phyloP scores from a whole-genome alignment of 2,888 invertebrate genomes.

The Oligia fasciuncula region DNA sequence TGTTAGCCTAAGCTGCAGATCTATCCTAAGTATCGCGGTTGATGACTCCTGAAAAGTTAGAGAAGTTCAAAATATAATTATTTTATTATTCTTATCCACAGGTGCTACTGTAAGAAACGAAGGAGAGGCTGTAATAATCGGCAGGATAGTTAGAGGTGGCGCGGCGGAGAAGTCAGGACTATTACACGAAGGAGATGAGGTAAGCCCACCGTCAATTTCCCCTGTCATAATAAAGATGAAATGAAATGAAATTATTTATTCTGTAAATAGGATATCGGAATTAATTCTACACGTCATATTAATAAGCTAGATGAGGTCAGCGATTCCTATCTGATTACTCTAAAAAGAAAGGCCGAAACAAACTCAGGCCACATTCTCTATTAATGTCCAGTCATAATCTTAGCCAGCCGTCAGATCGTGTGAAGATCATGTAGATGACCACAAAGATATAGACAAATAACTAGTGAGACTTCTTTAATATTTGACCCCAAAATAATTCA shows the following conservation, averaged over 20 bases:
- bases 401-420: no score
- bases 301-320: no score
- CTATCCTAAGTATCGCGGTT: background rate
- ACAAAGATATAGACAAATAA: background rate
- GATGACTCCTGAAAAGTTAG: background rate
- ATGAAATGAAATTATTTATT: no score
- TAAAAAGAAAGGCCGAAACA: no score
- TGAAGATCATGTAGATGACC: no score
- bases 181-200: conserved; percentile 98
- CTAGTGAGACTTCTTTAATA: background rate
- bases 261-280: no score
- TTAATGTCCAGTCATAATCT: no score
- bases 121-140: conserved; percentile 98
- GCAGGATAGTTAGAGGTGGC: conserved; percentile 98
- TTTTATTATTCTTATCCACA: background rate
- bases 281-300: no score
- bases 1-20: background rate
- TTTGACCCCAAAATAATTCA: background rate
- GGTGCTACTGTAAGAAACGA: conserved; percentile 97
- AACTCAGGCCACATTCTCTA: no score
- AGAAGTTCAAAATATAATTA: background rate
- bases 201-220: conserved; percentile 74
- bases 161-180: conserved; percentile 98
- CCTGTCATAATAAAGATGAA: background rate
- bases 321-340: no score